These are phyloP conservation scores for Periophthalmodon schlosseri DNA, from an alignment of 2,113 vertebrate genomes.

Conservation along the genomic window DNA sequence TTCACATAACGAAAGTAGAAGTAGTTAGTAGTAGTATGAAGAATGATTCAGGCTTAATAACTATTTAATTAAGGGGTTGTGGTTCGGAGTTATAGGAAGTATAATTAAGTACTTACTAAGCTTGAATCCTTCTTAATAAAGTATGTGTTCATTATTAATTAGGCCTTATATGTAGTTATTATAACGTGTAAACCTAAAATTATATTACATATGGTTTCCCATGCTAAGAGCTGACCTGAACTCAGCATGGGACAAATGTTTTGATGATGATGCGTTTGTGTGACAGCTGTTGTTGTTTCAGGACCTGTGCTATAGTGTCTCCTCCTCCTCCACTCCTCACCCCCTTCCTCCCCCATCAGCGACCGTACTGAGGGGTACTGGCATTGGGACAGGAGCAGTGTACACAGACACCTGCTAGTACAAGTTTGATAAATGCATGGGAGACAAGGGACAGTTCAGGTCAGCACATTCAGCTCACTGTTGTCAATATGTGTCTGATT, in stretches of 20 bases:
- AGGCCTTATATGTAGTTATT: too few relatives aligned
- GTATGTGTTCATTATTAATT: too few relatives aligned
- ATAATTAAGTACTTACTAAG: too few relatives aligned
- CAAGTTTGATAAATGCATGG: neutral
- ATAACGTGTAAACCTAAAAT: neutral
- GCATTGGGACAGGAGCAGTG: constrained; percentile 2
- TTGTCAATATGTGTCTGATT: neutral
- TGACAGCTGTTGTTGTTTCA: constrained; percentile 81
- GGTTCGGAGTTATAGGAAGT: too few relatives aligned
- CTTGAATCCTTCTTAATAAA: too few relatives aligned
- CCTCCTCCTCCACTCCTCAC: constrained; percentile 39
- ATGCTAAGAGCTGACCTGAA: constrained; percentile 58
- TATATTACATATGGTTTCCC: constrained; percentile 26
- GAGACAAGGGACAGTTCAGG: neutral
- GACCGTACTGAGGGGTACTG: neutral
- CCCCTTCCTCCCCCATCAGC: constrained; percentile 30
- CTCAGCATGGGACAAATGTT: constrained; percentile 70
- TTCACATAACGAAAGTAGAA: neutral
- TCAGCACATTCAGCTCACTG: neutral
- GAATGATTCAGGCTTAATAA: too few relatives aligned
- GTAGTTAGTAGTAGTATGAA: too few relatives aligned
- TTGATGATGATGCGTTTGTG: constrained; percentile 56
- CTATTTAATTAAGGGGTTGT: too few relatives aligned
- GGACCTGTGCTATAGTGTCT: constrained; percentile 56
- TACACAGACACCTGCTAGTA: constrained; percentile 37